Base-by-base conservation (phyloP, 1,140 invertebrate species). In the Zeugodacus cucurbitae region DNA sequence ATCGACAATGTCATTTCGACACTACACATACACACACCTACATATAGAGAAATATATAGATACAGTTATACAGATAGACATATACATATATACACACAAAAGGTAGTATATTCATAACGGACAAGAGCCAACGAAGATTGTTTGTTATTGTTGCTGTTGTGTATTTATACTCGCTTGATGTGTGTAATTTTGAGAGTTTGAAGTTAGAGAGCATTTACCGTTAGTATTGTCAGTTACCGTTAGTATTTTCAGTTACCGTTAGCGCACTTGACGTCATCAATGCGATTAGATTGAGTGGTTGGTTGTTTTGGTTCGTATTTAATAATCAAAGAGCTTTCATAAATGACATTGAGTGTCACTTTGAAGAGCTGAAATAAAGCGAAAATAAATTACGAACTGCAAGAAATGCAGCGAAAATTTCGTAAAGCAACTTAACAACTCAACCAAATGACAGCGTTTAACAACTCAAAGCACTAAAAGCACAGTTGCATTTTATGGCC, bases 1-100 rank as follows among this genome's bases (percentile, higher is more conserved):
- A 74, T 74, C 34, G 67, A 74, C 67, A 74, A 74, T 74, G 67
- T 74, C 67, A 74, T 37, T 74, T 74, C 67, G 67, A 41, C 67
- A 74, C 67, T 41, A 20, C 34, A 17, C 64, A 11, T n/a, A n/a
- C n/a, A n/a, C n/a, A n/a, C 22, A 26, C n/a, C n/a, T n/a, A n/a
- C n/a, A n/a, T 4, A 32, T 34, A 32, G 29, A 67, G 59, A 14
- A 67, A 67, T 54, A 54, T 4, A 54, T 4, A 54, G 14, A 48
- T 11, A 14, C 44, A 54, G 14, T 20, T 54, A 54, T 17, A 17
- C n/a, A 26, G 8, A 26, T 11, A 62, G 2, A 62, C n/a, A n/a
- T 6, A 62, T 26, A n/a, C 58, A 6, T 26, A 62, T 22, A 62
- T 0, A 26, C 58, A 62, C 1, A 62, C 58, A 26, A 3, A 20